Evolutionary conservation across 2,888 invertebrate species (phyloP).

Genomic region (Hipparchia semele): DNA sequence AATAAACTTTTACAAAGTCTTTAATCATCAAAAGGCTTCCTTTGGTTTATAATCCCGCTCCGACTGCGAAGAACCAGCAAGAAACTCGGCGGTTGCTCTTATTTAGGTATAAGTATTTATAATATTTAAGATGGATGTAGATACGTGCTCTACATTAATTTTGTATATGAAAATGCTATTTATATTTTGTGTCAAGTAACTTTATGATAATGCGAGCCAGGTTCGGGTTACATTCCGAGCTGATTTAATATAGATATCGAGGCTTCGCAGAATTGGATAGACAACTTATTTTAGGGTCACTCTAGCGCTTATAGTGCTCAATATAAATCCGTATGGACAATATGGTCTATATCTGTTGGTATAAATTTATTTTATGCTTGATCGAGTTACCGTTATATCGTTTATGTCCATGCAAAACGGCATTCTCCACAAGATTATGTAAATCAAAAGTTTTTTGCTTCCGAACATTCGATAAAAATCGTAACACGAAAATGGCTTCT

Average conservation of each 20-base stretch:
- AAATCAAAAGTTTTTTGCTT: neutral
- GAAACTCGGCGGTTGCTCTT: too few relatives aligned
- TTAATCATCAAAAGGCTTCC: too few relatives aligned
- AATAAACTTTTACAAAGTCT: too few relatives aligned
- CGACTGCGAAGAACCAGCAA: too few relatives aligned
- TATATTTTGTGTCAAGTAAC: constrained; percentile 34
- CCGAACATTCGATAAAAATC: neutral
- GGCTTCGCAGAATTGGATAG: constrained; percentile 20
- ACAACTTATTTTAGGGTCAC: constrained; percentile 25
- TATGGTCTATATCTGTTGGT: constrained; percentile 18
- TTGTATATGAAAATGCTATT: constrained; percentile 18
- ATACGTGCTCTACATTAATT: neutral
- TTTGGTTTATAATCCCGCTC: too few relatives aligned
- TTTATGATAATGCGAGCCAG: constrained; percentile 43
- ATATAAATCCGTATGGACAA: constrained; percentile 23
- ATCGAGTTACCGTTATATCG: constrained; percentile 16
- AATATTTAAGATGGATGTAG: too few relatives aligned
- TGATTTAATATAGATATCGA: constrained; percentile 37
- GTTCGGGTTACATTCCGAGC: constrained; percentile 41
- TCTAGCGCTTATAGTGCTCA: constrained; percentile 20
- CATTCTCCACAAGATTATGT: constrained; percentile 14
- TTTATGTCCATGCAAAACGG: constrained; percentile 8
- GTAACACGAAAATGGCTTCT: neutral
- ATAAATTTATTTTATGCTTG: constrained; percentile 16
- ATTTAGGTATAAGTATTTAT: too few relatives aligned